Percentiles rank a stretch among this genome's conserved stretches.
Conservation (phyloP, 2,113 vertebrate genomes). For the Lates calcarifer region DNA sequence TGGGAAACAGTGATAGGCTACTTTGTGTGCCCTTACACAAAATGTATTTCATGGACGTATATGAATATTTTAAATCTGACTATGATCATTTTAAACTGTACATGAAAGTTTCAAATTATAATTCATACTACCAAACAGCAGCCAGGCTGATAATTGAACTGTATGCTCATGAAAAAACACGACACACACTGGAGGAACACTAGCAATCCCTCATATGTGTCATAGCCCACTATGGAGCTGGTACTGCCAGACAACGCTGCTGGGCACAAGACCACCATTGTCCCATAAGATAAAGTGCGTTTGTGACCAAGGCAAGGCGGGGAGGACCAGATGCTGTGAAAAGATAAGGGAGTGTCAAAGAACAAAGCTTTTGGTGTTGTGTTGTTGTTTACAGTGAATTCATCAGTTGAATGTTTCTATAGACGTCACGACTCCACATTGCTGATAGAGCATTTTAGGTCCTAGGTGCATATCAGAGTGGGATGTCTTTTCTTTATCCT, state of each 20-base stretch:
- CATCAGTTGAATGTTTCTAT: constrained; percentile 41
- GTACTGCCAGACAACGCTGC: constrained; percentile 85
- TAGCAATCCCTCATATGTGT: constrained; percentile 68
- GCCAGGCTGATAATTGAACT: constrained; percentile 17
- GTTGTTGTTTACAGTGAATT: constrained; percentile 80
- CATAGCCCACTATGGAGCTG: constrained; percentile 85
- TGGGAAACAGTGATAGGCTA: constrained; percentile 1
- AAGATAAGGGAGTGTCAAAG: constrained; percentile 77
- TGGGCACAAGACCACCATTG: constrained; percentile 91
- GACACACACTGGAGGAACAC: constrained; percentile 48
- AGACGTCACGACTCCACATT: constrained; percentile 27
- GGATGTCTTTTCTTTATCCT: constrained; percentile 62
- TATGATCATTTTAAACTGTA: background rate
- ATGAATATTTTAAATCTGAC: background rate
- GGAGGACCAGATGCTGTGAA: constrained; percentile 79
- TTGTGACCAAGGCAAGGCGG: constrained; percentile 83
- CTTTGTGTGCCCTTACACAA: background rate
- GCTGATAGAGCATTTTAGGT: constrained; percentile 36
- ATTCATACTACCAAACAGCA: constrained; percentile 28
- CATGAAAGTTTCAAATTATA: background rate
- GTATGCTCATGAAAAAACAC: constrained; percentile 29
- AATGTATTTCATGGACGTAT: background rate
- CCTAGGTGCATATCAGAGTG: constrained; percentile 41
- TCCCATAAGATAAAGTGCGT: constrained; percentile 87
- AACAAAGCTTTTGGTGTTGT: constrained; percentile 90